A percentile compares a stretch with the other conserved stretches of the same genome.
These are phyloP conservation scores for Etheostoma spectabile DNA, from an alignment of 2,113 vertebrate genomes.

Conservation along the genomic window DNA sequence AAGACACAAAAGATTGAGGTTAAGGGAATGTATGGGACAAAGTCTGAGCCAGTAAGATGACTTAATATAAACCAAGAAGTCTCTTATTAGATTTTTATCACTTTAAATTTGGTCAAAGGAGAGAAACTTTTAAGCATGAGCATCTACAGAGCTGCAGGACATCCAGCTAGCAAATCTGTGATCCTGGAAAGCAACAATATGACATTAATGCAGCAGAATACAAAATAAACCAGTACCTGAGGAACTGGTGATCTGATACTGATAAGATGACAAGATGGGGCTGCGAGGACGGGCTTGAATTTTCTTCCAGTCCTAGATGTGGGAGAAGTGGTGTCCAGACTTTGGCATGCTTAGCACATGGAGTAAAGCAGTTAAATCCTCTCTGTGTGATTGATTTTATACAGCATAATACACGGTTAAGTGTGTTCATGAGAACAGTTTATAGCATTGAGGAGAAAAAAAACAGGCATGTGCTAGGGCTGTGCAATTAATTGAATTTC, in stretches of 20 bases:
- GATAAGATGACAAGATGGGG: conserved; percentile 10
- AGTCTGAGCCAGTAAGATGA: background rate
- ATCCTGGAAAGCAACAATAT: conserved; percentile 25
- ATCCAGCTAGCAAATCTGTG: conserved; percentile 6
- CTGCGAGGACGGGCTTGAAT: background rate
- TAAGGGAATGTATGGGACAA: background rate
- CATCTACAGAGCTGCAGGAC: conserved; percentile 15
- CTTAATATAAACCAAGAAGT: background rate
- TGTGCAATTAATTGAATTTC: too few species aligned
- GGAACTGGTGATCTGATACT: background rate
- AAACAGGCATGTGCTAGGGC: conserved; percentile 34
- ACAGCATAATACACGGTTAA: conserved; percentile 34
- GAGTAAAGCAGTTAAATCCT: background rate
- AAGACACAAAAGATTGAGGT: background rate
- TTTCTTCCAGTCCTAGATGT: background rate
- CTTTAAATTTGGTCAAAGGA: background rate
- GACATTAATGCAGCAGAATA: conserved; percentile 19
- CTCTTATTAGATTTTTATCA: conserved; percentile 15
- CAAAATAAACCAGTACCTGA: background rate
- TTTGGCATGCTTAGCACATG: conserved; percentile 4
- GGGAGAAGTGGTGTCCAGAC: conserved; percentile 26
- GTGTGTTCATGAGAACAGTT: conserved; percentile 26
- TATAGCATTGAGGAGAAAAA: background rate
- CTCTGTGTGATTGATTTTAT: conserved; percentile 45
- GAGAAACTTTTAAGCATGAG: conserved; percentile 6